Evolutionary conservation across 1,140 invertebrate species (phyloP).

Genomic region (Anagrus nilaparvatae): DNA sequence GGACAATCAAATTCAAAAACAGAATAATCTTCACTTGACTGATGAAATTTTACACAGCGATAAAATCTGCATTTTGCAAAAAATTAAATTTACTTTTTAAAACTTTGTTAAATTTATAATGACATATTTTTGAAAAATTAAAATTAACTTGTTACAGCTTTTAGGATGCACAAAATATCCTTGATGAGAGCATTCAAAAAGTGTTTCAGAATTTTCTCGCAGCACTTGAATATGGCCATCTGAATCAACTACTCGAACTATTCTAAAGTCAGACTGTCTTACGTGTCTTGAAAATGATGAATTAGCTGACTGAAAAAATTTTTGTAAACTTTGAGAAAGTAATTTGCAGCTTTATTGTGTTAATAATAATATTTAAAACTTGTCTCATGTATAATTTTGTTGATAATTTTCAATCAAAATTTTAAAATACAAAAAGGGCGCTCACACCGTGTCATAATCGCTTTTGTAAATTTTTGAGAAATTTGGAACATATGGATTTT

Average conservation of each 20-base stretch:
- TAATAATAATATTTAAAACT: constrained; percentile 8
- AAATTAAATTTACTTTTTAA: background rate
- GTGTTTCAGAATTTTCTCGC: constrained; percentile 59
- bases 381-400: too few relatives aligned
- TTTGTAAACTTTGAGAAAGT: too few relatives aligned
- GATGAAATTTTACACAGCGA: constrained; percentile 72
- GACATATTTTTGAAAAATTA: constrained; percentile 8
- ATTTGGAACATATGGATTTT: too few relatives aligned
- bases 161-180: constrained; percentile 72
- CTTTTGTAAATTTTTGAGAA: too few relatives aligned
- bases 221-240: constrained; percentile 60
- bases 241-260: constrained; percentile 60
- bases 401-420: too few relatives aligned
- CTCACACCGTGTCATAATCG: too few relatives aligned
- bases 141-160: constrained; percentile 55
- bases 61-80: constrained; percentile 52
- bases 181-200: constrained; percentile 64
- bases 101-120: background rate
- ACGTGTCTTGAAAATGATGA: constrained; percentile 45
- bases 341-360: too few relatives aligned
- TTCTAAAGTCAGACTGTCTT: constrained; percentile 60
- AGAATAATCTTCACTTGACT: constrained; percentile 60
- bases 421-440: too few relatives aligned
- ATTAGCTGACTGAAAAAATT: too few relatives aligned
- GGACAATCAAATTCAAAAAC: constrained; percentile 79